Conservation (phyloP, 1,140 invertebrate species). For the Myzus persicae region DNA sequence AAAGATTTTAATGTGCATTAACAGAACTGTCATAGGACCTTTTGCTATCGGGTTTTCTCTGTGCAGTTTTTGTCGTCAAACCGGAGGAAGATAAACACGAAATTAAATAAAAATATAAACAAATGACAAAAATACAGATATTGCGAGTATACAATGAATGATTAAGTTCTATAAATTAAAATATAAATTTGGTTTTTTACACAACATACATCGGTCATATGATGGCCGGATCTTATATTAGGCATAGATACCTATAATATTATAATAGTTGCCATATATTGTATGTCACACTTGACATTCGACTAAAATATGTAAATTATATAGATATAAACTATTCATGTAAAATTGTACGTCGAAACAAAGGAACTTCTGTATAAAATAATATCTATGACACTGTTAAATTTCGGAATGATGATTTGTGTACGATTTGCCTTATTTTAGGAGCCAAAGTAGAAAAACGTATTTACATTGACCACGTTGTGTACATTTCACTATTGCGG, state of each 20-base stretch:
- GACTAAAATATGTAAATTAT: not conserved
- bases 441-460: not conserved
- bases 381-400: not conserved
- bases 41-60: not conserved
- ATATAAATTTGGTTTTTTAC: no score
- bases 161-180: no score
- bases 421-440: not conserved
- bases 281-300: not conserved
- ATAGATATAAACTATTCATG: not conserved
- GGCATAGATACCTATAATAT: no score
- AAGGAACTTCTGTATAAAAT: not conserved
- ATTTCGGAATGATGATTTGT: not conserved
- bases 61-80: not conserved
- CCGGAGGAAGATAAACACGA: not conserved
- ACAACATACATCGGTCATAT: no score
- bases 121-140: not conserved
- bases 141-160: not conserved
- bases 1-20: slow-evolving; percentile 9
- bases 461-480: not conserved
- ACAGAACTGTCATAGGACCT: not conserved
- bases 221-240: no score
- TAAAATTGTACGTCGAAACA: not conserved
- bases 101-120: not conserved
- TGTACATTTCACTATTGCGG: no score
- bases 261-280: no score